These are phyloP conservation scores for Melikaiella ostensackeni DNA, from an alignment of 2,888 invertebrate species.

Conservation along the genomic window DNA sequence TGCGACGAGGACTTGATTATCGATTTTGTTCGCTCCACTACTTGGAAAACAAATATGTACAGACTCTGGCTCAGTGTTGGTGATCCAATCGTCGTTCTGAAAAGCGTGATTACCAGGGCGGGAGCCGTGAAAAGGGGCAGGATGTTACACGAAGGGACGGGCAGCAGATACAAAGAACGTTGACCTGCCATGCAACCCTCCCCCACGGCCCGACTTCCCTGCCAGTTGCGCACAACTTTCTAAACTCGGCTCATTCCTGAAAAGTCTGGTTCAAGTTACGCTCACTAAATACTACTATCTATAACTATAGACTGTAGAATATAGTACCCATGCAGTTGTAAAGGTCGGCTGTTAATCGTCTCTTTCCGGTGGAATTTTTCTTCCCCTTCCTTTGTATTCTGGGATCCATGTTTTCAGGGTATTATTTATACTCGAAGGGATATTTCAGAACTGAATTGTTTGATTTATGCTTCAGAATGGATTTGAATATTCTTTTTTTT, in stretches of 20 bases:
- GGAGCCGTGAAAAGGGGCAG: slow-evolving; percentile 11
- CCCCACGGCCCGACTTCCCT: slow-evolving; percentile 59
- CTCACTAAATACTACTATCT: slow-evolving; percentile 42
- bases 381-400: background rate
- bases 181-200: slow-evolving; percentile 55
- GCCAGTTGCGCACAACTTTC: slow-evolving; percentile 70
- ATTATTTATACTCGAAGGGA: background rate
- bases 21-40: slow-evolving; percentile 34
- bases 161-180: slow-evolving; percentile 51
- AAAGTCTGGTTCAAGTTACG: slow-evolving; percentile 62
- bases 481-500: too few relatives aligned
- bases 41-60: slow-evolving; percentile 34
- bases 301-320: background rate
- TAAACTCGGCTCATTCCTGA: slow-evolving; percentile 63
- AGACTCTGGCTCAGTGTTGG: slow-evolving; percentile 23
- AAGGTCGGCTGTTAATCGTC: background rate
- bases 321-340: background rate
- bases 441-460: background rate
- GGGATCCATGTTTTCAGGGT: background rate
- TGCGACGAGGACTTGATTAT: slow-evolving; percentile 34
- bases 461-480: background rate
- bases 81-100: slow-evolving; percentile 33
- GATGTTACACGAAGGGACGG: slow-evolving; percentile 8
- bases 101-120: slow-evolving; percentile 33
- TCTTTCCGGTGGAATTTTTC: background rate